Percentiles rank a stretch among this genome's conserved stretches.
Conservation (phyloP, 1,140 invertebrate genomes). For the Drosophila athabasca region DNA sequence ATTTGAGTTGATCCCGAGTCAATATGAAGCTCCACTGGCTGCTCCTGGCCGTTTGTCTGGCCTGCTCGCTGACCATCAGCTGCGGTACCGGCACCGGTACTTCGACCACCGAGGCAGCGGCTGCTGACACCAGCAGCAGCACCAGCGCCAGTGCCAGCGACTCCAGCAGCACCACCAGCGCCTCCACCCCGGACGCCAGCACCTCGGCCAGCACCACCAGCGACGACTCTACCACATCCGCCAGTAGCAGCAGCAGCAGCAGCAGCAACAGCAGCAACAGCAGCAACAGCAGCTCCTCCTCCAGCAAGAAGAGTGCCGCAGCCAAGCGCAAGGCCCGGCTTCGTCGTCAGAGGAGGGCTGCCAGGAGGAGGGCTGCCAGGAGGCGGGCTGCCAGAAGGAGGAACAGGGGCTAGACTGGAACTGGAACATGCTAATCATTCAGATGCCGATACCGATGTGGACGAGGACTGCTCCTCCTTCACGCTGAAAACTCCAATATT, state of each 20-base stretch:
- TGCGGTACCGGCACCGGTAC: not conserved
- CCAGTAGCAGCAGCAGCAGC: conserved; percentile 11
- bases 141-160: no score
- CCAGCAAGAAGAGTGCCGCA: conserved; percentile 11
- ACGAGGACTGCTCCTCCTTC: no score
- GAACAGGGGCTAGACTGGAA: conserved; percentile 17
- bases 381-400: conserved; percentile 16
- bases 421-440: no score
- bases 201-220: not conserved
- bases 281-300: conserved; percentile 2
- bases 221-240: not conserved
- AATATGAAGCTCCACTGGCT: conserved; percentile 39
- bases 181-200: not conserved
- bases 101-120: not conserved
- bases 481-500: not conserved
- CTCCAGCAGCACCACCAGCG: not conserved
- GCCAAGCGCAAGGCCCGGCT: not conserved
- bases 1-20: not conserved
- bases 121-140: not conserved
- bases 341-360: not conserved
- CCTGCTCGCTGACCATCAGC: conserved; percentile 8
- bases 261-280: conserved; percentile 2
- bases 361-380: conserved; percentile 6
- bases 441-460: no score
- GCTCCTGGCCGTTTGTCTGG: conserved; percentile 24